A percentile compares a stretch with the other conserved stretches of the same genome.
phyloP scores from a whole-genome alignment of 2,888 invertebrate species.

The Laspeyria flexula region DNA sequence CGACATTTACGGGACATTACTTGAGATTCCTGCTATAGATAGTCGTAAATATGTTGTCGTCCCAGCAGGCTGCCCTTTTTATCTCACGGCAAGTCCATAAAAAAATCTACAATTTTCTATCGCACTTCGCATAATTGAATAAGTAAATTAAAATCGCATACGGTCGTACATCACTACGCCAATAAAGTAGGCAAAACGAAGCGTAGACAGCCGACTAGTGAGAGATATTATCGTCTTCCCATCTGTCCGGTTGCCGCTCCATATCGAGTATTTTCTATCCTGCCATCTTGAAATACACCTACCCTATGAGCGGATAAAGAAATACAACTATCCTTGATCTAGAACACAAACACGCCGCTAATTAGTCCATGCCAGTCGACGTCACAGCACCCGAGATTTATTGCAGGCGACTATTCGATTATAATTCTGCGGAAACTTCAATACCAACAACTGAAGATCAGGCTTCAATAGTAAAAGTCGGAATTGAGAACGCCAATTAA shows the following conservation, averaged over 20 bases:
- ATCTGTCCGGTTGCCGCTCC: slow-evolving; percentile 69
- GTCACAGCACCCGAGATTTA: slow-evolving; percentile 58
- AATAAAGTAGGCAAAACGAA: slow-evolving; percentile 64
- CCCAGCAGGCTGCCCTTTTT: slow-evolving; percentile 3
- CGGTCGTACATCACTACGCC: slow-evolving; percentile 41
- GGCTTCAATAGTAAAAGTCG: slow-evolving; percentile 44
- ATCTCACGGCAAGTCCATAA: slow-evolving; percentile 18
- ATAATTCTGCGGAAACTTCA: slow-evolving; percentile 51
- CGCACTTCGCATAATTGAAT: slow-evolving; percentile 34
- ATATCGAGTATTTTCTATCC: slow-evolving; percentile 69
- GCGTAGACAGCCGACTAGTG: slow-evolving; percentile 54
- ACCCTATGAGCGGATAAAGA: slow-evolving; percentile 59
- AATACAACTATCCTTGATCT: slow-evolving; percentile 66
- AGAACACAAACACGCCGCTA: slow-evolving; percentile 67
- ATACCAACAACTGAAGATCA: slow-evolving; percentile 48
- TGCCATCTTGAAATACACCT: slow-evolving; percentile 71
- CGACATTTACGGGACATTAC: slow-evolving; percentile 7
- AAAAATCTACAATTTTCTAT: slow-evolving; percentile 31
- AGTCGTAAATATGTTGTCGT: slow-evolving; percentile 2
- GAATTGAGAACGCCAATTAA: slow-evolving; percentile 62
- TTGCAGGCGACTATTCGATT: slow-evolving; percentile 55
- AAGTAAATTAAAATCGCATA: slow-evolving; percentile 54
- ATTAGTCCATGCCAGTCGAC: slow-evolving; percentile 66
- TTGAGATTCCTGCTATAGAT: slow-evolving; percentile 6
- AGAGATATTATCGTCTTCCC: slow-evolving; percentile 68